Evolutionary conservation across 2,797 vertebrate genomes (phyloP).

Genomic region (Anas capensis): DNA sequence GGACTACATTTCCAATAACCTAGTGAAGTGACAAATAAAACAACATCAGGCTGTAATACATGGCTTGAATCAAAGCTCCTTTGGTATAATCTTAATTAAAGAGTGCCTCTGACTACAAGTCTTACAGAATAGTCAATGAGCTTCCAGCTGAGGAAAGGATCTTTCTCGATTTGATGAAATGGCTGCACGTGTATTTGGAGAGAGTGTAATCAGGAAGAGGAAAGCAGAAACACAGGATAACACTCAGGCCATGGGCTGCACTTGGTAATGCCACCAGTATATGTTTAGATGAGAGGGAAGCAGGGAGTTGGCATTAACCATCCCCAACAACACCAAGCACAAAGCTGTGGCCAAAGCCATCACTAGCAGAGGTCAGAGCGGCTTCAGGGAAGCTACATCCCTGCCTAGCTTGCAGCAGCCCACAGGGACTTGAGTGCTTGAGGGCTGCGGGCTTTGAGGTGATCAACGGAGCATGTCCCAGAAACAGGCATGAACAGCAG

Average conservation of each 20-base stretch:
- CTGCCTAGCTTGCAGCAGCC: background rate
- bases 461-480: background rate
- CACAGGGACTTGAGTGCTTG: too few species aligned
- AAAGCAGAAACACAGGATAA: background rate
- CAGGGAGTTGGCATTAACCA: background rate
- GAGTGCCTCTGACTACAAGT: background rate
- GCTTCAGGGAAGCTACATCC: background rate
- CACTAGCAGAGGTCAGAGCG: background rate
- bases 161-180: background rate
- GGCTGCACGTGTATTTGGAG: background rate
- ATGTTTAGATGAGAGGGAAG: background rate
- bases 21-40: constrained; percentile 28
- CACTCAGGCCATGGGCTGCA: background rate
- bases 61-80: constrained; percentile 42
- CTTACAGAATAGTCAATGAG: constrained; percentile 32
- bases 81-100: constrained; percentile 61
- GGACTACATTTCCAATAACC: constrained; percentile 38
- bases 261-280: background rate
- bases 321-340: background rate
- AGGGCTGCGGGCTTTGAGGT: background rate
- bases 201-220: background rate
- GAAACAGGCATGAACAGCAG: rapidly evolving
- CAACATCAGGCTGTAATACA: constrained; percentile 34
- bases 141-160: constrained; percentile 17
- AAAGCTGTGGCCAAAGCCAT: background rate